Percentiles rank a stretch among this genome's conserved stretches.
phyloP scores from a whole-genome alignment of 2,113 vertebrate genomes.

The Asarcornis scutulata region DNA sequence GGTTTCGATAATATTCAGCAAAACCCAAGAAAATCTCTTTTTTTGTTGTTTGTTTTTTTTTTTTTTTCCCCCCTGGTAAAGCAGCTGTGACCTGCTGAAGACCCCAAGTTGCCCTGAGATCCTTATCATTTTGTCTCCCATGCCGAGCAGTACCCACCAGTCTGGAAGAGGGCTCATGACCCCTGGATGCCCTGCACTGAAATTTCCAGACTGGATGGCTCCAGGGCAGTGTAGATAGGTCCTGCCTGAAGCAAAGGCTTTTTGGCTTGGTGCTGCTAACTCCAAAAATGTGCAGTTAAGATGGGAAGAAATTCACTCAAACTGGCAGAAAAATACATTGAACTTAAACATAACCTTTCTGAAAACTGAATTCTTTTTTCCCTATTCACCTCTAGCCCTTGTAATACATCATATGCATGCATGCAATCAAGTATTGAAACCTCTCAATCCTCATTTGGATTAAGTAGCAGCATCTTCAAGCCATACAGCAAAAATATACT shows the following conservation, averaged over 20 bases:
- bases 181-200: neutral
- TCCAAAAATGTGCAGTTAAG: neutral
- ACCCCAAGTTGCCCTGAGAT: neutral
- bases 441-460: neutral
- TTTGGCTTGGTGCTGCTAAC: neutral
- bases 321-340: neutral
- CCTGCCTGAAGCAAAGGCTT: neutral
- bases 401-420: neutral
- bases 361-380: neutral
- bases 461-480: neutral
- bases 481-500: neutral
- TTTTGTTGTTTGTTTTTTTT: neutral
- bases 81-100: neutral
- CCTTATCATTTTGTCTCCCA: neutral
- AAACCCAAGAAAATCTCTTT: neutral
- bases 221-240: neutral
- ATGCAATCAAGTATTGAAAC: neutral
- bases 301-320: neutral
- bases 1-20: neutral
- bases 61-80: neutral
- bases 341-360: neutral
- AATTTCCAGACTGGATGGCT: neutral
- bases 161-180: neutral
- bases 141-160: neutral
- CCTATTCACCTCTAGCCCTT: neutral